A percentile compares a stretch with the other conserved stretches of the same genome.
phyloP scores from a whole-genome alignment of 2,113 vertebrate genomes.

The Corydoras sp. region DNA sequence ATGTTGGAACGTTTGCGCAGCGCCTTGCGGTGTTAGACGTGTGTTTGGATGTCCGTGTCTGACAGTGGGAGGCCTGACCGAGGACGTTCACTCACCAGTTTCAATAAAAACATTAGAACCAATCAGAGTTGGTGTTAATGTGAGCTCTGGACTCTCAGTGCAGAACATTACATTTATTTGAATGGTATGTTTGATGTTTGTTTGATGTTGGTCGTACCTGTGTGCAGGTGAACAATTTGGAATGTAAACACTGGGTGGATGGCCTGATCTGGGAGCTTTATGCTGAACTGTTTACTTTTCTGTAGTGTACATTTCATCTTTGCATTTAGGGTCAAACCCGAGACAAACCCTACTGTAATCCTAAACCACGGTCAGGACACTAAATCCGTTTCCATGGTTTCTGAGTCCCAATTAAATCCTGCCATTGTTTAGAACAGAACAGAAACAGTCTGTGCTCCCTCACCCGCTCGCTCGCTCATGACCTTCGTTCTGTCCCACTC shows the following conservation, averaged over 20 bases:
- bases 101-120: too few species aligned
- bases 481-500: not conserved
- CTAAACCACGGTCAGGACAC: constrained; percentile 40
- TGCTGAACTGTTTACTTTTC: constrained; percentile 21
- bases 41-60: too few species aligned
- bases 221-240: not conserved
- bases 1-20: too few species aligned
- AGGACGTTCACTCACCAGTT: too few species aligned
- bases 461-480: constrained; percentile 37
- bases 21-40: too few species aligned
- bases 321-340: constrained; percentile 21
- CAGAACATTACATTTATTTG: too few species aligned
- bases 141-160: too few species aligned
- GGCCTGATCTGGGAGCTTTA: not conserved
- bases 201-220: not conserved
- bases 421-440: constrained; percentile 58
- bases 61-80: too few species aligned
- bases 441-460: constrained; percentile 35
- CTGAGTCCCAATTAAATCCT: constrained; percentile 54
- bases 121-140: too few species aligned
- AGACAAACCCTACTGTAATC: constrained; percentile 34
- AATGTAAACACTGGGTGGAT: constrained; percentile 16
- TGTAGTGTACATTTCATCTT: constrained; percentile 30
- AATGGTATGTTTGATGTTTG: too few species aligned
- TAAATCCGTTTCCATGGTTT: constrained; percentile 55